A percentile compares a stretch with the other conserved stretches of the same genome.
These are phyloP conservation scores for Apteryx mantelli DNA, from an alignment of 2,113 vertebrate species.

Conservation along the genomic window DNA sequence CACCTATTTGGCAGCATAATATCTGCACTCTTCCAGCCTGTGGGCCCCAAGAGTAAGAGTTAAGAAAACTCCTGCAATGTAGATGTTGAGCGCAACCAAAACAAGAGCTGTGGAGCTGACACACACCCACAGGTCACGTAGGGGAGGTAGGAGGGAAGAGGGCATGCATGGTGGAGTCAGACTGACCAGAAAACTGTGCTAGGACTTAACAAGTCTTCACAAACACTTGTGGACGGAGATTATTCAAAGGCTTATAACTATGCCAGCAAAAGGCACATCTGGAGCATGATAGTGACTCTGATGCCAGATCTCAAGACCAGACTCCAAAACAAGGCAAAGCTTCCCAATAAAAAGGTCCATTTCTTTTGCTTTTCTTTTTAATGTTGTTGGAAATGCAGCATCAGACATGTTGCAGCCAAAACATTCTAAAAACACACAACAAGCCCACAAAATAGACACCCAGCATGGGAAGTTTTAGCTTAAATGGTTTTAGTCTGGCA, in stretches of 20 bases:
- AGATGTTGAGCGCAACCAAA: background rate
- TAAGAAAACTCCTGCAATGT: rapidly evolving
- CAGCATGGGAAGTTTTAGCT: background rate
- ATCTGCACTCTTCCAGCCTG: too few relatives aligned
- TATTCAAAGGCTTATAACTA: background rate
- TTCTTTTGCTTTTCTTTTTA: background rate
- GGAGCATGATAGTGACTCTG: rapidly evolving
- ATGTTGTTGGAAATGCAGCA: background rate
- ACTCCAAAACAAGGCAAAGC: background rate
- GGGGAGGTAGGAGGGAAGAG: background rate
- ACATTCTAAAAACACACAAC: background rate
- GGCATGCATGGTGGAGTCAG: rapidly evolving
- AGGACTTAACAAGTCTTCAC: background rate
- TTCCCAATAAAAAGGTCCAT: background rate
- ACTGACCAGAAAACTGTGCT: background rate
- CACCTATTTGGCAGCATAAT: rapidly evolving
- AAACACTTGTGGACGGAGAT: rapidly evolving
- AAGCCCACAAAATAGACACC: background rate
- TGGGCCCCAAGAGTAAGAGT: rapidly evolving
- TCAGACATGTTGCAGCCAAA: background rate
- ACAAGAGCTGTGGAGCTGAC: background rate
- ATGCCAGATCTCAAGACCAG: background rate
- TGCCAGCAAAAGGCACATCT: background rate
- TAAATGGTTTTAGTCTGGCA: background rate
- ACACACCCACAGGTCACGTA: background rate